Conservation (phyloP, 2,888 invertebrate genomes). For the Leptopterna dolabrata region DNA sequence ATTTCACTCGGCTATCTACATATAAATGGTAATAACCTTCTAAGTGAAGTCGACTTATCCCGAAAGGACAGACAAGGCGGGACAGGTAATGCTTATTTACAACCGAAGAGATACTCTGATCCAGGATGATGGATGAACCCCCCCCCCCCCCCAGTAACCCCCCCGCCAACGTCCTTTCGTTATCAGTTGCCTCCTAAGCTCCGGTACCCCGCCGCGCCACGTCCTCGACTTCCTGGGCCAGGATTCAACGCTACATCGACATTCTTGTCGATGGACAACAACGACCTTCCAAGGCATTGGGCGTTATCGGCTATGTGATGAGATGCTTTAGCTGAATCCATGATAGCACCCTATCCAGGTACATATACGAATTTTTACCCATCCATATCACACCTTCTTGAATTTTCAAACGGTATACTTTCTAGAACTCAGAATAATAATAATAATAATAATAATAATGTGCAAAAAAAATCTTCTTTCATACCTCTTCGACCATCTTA, state of each 20-base stretch:
- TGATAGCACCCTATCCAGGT: no score
- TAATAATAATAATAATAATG: no score
- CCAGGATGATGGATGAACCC: slow-evolving; percentile 38
- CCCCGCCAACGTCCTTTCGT: background rate
- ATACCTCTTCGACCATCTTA: no score
- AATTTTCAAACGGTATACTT: no score
- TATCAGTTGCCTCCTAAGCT: background rate
- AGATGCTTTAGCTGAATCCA: no score
- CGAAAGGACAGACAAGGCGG: background rate
- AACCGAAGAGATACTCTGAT: slow-evolving; percentile 37
- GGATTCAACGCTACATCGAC: background rate
- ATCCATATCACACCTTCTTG: no score
- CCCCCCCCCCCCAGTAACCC: background rate
- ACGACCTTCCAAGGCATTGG: background rate
- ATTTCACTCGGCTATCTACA: slow-evolving; percentile 26
- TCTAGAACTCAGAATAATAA: no score
- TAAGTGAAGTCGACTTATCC: slow-evolving; percentile 38
- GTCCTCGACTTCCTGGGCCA: background rate
- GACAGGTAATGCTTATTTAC: slow-evolving; percentile 45
- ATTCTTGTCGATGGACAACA: background rate
- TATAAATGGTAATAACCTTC: slow-evolving; percentile 24
- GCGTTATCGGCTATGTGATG: no score
- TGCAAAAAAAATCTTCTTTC: no score
- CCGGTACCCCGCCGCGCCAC: background rate
- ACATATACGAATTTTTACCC: no score